phyloP scores from a whole-genome alignment of 2,113 vertebrate species.

The Prietella phreatophila region DNA sequence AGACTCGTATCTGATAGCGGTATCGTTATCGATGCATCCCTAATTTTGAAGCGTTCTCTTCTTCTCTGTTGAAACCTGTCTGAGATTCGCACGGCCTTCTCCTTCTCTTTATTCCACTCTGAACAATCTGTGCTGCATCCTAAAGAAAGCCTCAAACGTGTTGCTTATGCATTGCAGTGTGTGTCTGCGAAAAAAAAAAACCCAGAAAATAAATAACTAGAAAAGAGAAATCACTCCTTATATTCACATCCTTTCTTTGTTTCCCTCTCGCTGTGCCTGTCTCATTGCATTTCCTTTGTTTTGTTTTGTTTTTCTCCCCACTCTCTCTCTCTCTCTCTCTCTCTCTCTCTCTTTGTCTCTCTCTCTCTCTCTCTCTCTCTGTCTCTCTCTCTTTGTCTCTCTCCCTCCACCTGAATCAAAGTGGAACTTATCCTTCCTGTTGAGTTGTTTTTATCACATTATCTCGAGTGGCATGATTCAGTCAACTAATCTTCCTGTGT shows the following conservation, averaged over 20 bases:
- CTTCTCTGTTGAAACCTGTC: slow-evolving; percentile 65
- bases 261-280: slow-evolving; percentile 24
- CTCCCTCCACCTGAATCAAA: slow-evolving; percentile 75
- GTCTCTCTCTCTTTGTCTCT: slow-evolving; percentile 59
- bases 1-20: background rate
- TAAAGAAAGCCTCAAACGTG: background rate
- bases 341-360: slow-evolving; percentile 58
- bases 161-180: slow-evolving; percentile 45
- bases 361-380: too few species aligned
- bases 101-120: slow-evolving; percentile 61
- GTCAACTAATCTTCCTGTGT: slow-evolving; percentile 95
- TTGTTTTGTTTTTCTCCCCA: slow-evolving; percentile 57
- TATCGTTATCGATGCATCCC: background rate
- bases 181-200: slow-evolving; percentile 32
- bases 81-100: slow-evolving; percentile 64
- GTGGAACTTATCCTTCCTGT: slow-evolving; percentile 96
- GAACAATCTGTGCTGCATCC: slow-evolving; percentile 22
- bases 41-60: slow-evolving; percentile 32
- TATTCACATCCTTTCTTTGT: slow-evolving; percentile 53
- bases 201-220: background rate
- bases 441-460: slow-evolving; percentile 93
- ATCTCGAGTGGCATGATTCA: slow-evolving; percentile 88
- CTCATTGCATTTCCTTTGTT: slow-evolving; percentile 45
- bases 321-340: slow-evolving; percentile 56
- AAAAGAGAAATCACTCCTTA: slow-evolving; percentile 36